These are phyloP conservation scores for Monopis laevigella DNA, from an alignment of 2,888 invertebrate species.

Conservation along the genomic window DNA sequence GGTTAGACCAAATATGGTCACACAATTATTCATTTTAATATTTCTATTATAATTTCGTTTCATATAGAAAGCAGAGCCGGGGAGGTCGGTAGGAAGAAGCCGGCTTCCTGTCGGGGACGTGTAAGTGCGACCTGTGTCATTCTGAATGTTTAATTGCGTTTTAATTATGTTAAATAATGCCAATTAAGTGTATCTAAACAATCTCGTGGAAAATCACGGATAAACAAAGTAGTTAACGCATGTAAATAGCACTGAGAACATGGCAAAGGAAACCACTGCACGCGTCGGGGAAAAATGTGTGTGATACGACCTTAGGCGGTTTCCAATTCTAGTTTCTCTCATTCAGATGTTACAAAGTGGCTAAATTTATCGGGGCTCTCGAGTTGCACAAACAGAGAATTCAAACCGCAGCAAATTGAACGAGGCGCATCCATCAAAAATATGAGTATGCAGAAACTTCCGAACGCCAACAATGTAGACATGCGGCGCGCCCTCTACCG, in stretches of 20 bases:
- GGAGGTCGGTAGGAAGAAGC: constrained; percentile 3
- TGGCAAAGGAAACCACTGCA: background rate
- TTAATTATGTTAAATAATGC: constrained; percentile 6
- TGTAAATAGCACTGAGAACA: constrained; percentile 2
- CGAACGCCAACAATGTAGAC: background rate
- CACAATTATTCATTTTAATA: too few species aligned
- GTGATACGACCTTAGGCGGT: constrained; percentile 11
- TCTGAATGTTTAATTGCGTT: constrained; percentile 10
- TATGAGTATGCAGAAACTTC: background rate
- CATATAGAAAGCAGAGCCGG: too few species aligned
- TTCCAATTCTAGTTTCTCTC: too few species aligned
- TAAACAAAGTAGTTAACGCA: constrained; percentile 13
- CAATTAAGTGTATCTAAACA: constrained; percentile 11
- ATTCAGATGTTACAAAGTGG: constrained; percentile 11
- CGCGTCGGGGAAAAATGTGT: background rate
- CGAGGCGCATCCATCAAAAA: constrained; percentile 12
- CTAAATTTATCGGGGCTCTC: constrained; percentile 14
- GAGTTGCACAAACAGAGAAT: constrained; percentile 3
- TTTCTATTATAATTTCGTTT: too few species aligned
- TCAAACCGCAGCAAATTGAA: constrained; percentile 15
- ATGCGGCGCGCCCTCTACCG: constrained; percentile 6
- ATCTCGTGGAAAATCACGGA: constrained; percentile 12
- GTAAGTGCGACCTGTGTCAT: constrained; percentile 6
- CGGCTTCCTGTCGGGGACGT: constrained; percentile 2
- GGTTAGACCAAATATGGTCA: too few species aligned